Evolutionary conservation across 1,140 invertebrate genomes (phyloP), one percentile per base, ranked within the genome.

Genomic region (Bombus pascuorum): DNA sequence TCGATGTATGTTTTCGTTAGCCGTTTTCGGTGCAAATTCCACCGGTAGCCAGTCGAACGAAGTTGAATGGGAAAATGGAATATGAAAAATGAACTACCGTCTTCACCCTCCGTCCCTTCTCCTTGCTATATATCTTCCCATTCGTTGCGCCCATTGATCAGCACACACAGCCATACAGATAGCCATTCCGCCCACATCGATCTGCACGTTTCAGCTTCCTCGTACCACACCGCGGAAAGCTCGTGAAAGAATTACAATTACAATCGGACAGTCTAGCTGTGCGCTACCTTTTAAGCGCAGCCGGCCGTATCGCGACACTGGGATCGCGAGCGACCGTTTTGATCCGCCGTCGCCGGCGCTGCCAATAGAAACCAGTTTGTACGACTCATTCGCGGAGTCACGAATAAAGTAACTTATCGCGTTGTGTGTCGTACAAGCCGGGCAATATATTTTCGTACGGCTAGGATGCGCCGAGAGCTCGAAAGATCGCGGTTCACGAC

Each of bases 401-500:
- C 83, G 83, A 85, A 85, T 79, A 73, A 85, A 85, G 83, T 85
- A 80, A 85, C 73, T 81, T 82, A 77, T 70, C 83, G 79, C 75
- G 65, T 32, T 13, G 65, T 65, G 66, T 74, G 75, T 66, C 53
- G 80, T 85, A 89, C 79, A 62, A 80, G 74, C 85, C 70, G 62
- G 53, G 76, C 83, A 80, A 85, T 80, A 85, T 85, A 85, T 85
- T 85, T 80, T 80, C 83, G 77, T 65, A 77, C 66, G 53, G 76
- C n/a, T 39, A 32, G 76, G 77, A 85, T 47, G 76, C 82, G 44
- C 53, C 59, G 66, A 22, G 32, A 85, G 87, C 78, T 86, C 84
- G 78, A 77, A 79, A 86, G 83, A 81, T 86, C 79, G 88, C 87
- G 83, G 85, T 86, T 86, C 85, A 76, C 83, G 88, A 84, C 74